Evolutionary conservation across 2,888 invertebrate species (phyloP), one percentile per base, ranked within the genome.

Genomic region (Drosophila nr. perissopoda): DNA sequence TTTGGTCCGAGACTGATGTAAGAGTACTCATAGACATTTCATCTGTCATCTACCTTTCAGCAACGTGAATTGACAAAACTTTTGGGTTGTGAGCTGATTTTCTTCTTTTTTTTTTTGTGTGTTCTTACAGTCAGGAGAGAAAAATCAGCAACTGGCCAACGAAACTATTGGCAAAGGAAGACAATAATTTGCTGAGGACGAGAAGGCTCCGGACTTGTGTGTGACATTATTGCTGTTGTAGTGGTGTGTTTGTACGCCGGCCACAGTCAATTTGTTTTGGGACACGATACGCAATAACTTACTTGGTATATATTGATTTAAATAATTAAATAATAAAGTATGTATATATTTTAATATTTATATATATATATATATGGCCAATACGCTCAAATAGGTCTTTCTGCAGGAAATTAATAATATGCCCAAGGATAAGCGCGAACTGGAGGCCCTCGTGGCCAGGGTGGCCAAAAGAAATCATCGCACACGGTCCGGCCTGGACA

Each of bases 401-500:
- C 94, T 97, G 76, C 96, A 97, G 82, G 97, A 98, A 95, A 96
- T 97, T 93, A 97, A 98, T 84, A 96, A 96, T 91, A 98, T 99
- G 98, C 99, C 99, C 75, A 97, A 97, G 93, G 98, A 99, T 91
- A 99, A 98, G 94, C 95, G 96, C 74, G 97, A 97, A 89, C 94
- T 97, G 64, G 97, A 97, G 87, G 94, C 95, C 54, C 95, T 96
- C 21, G 95, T 96, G 69, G 94, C 94, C 53, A 96, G 96, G 90
- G 94, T 94, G 69, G 94, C 94, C 45, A 94, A 94, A 27, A 96
- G 96, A 91, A 95, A 95, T 84, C 94, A 94, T 52, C 91, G 92
- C 2, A 89, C 91, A 36, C 87, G 90, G 0, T 86, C 91, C 8
- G 87, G 91, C 2, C 31, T 31, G 25, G 95, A 96, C 69, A 97